A percentile compares a stretch with the other conserved stretches of the same genome.
Evolutionary conservation across 2,888 invertebrate genomes (phyloP).

Genomic region (Dicranocentrus wangi): DNA sequence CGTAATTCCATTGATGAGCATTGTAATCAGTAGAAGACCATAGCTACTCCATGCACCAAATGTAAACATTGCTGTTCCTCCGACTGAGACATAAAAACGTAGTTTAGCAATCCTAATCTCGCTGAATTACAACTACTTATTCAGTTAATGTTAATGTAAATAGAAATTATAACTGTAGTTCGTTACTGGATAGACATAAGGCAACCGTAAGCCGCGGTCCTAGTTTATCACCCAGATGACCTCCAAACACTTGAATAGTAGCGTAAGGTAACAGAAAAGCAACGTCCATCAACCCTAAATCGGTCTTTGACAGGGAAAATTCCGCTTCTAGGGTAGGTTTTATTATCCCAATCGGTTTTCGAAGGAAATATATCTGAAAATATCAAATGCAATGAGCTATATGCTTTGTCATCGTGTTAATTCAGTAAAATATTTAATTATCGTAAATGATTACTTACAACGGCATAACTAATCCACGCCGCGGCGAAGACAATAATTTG

Average conservation of each 20-base stretch:
- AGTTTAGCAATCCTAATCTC: no score
- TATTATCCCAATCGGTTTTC: constrained; percentile 77
- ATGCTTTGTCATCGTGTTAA: no score
- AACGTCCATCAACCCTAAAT: constrained; percentile 76
- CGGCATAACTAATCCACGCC: constrained; percentile 73
- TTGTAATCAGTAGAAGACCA: constrained; percentile 74
- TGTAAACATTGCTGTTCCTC: constrained; percentile 75
- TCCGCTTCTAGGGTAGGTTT: constrained; percentile 75
- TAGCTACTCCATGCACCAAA: constrained; percentile 75
- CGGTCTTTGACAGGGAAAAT: constrained; percentile 74
- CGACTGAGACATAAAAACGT: constrained; percentile 66
- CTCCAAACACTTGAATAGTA: constrained; percentile 75
- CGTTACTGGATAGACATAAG: constrained; percentile 72
- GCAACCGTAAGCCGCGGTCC: constrained; percentile 75
- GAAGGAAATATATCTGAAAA: constrained; percentile 74
- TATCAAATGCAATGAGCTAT: background rate
- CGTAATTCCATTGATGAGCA: constrained; percentile 76
- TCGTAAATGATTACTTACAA: constrained; percentile 40
- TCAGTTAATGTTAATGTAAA: constrained; percentile 2
- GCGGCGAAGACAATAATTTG: constrained; percentile 71
- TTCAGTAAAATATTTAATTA: no score
- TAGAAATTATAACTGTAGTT: background rate
- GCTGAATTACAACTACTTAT: no score
- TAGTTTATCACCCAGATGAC: constrained; percentile 75
- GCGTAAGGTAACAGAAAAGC: constrained; percentile 77